A percentile compares a stretch with the other conserved stretches of the same genome.
Conservation (phyloP, 2,797 vertebrate species). For the Remorina albescens region DNA sequence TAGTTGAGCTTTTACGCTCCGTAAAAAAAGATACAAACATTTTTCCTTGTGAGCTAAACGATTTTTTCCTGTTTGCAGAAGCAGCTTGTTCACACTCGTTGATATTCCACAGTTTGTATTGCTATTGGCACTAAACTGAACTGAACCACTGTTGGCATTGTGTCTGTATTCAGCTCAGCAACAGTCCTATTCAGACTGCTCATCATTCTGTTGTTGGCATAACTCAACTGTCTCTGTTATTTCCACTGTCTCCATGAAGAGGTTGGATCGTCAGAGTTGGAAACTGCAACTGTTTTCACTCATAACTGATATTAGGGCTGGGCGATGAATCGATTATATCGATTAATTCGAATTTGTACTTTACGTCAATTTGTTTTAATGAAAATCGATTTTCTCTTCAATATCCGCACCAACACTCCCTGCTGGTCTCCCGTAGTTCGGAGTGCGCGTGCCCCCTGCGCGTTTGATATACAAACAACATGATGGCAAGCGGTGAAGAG, state of each 20-base stretch:
- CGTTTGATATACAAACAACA: no score
- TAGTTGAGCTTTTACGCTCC: background rate
- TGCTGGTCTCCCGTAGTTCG: no score
- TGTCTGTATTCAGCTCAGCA: constrained; percentile 20
- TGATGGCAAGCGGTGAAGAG: no score
- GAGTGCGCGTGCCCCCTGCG: no score
- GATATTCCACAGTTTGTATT: constrained; percentile 24
- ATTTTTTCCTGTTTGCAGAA: constrained; percentile 9
- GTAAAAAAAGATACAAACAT: background rate
- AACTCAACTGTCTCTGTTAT: background rate
- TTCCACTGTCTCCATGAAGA: constrained; percentile 5
- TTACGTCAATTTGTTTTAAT: no score
- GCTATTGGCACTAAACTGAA: constrained; percentile 3
- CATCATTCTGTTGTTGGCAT: constrained; percentile 5
- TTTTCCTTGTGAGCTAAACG: background rate
- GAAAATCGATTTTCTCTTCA: no score
- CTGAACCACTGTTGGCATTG: constrained; percentile 7
- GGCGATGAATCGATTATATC: no score
- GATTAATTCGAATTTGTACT: no score
- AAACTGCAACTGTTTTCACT: background rate
- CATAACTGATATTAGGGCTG: no score
- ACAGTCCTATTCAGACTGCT: constrained; percentile 5
- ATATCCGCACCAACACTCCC: no score
- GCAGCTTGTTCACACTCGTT: constrained; percentile 14
- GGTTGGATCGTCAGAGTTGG: constrained; percentile 3